These are phyloP conservation scores for Eupeodes luniger DNA, from an alignment of 2,888 invertebrate genomes.

Conservation along the genomic window DNA sequence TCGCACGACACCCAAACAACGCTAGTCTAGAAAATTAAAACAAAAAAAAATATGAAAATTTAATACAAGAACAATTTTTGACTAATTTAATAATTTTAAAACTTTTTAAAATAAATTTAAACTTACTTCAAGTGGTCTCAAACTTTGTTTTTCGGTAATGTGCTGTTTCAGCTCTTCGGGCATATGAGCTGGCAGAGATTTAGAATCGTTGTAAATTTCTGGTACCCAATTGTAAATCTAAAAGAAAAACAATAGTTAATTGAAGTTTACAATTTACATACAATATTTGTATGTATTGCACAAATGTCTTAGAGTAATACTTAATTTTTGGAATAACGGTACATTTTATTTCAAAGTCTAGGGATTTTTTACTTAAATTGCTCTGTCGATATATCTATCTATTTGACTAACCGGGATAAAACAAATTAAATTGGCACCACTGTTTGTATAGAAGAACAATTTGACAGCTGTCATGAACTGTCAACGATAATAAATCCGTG, in stretches of 20 bases:
- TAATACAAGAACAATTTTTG: neutral
- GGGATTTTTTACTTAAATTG: no score
- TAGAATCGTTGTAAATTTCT: constrained; percentile 89
- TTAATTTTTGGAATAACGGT: no score
- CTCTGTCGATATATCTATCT: no score
- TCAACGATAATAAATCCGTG: no score
- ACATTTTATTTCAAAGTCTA: no score
- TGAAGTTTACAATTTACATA: no score
- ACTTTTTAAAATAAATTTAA: neutral
- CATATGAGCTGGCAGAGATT: constrained; percentile 89
- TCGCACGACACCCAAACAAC: constrained; percentile 96
- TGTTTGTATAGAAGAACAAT: no score
- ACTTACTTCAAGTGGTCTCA: constrained; percentile 84
- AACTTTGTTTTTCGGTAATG: constrained; percentile 85
- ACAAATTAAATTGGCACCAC: no score
- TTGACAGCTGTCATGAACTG: no score
- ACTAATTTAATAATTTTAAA: constrained; percentile 6
- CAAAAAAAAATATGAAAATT: neutral
- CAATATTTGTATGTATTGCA: no score
- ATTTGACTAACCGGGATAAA: no score
- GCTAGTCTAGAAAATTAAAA: constrained; percentile 84
- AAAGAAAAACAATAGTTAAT: neutral
- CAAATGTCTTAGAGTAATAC: no score
- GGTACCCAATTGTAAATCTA: constrained; percentile 96
- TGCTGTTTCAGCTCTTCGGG: constrained; percentile 90